Evolutionary conservation across 2,888 invertebrate genomes (phyloP).

Genomic region (Euzetes globulus): DNA sequence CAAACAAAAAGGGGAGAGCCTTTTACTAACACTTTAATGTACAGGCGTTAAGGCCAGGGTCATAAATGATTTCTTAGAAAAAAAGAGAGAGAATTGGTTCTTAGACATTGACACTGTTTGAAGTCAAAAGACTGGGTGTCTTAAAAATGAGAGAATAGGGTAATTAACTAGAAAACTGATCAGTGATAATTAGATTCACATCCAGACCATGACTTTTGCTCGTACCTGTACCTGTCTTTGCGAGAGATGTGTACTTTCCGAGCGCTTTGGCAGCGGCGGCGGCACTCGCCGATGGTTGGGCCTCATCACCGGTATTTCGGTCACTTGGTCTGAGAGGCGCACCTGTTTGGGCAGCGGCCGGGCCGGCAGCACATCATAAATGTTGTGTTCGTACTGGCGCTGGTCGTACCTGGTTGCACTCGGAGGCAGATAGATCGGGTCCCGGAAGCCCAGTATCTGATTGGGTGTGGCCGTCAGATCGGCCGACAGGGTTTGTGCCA

Average conservation of each 20-base stretch:
- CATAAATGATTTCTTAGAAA: too few species aligned
- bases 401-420: slow-evolving; percentile 14
- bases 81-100: too few species aligned
- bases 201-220: neutral
- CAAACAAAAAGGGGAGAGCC: too few species aligned
- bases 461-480: slow-evolving; percentile 79
- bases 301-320: slow-evolving; percentile 49
- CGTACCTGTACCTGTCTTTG: neutral
- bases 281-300: slow-evolving; percentile 49
- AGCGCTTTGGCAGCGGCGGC: slow-evolving; percentile 80
- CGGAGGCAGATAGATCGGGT: slow-evolving; percentile 43
- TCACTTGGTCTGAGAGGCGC: slow-evolving; percentile 22
- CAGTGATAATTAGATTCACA: neutral
- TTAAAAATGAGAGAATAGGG: neutral
- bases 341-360: slow-evolving; percentile 32
- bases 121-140: too few species aligned
- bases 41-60: too few species aligned
- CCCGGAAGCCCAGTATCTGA: slow-evolving; percentile 77
- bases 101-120: too few species aligned
- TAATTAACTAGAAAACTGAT: neutral
- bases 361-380: slow-evolving; percentile 14
- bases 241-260: slow-evolving; percentile 69
- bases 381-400: neutral
- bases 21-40: too few species aligned
- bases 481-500: slow-evolving; percentile 81